phyloP scores from a whole-genome alignment of 2,113 vertebrate species.

The Suncus etruscus region DNA sequence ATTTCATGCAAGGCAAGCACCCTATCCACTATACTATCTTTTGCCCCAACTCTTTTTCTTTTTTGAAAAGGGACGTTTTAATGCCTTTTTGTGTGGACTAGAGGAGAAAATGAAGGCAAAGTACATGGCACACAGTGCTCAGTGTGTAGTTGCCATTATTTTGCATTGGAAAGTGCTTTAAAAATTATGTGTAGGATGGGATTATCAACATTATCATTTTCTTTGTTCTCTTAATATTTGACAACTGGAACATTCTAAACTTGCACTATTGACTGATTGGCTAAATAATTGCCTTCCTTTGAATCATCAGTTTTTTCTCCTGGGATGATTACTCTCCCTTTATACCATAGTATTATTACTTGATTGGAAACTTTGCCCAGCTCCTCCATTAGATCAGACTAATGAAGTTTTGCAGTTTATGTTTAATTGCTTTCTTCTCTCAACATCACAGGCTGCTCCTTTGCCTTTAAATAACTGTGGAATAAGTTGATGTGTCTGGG shows the following conservation, averaged over 20 bases:
- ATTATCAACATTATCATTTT: neutral
- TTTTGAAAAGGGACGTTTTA: neutral
- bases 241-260: slow-evolving; percentile 6
- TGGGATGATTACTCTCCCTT: neutral
- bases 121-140: neutral
- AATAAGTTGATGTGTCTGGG: slow-evolving; percentile 23
- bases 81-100: slow-evolving; percentile 10
- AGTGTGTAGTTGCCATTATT: neutral
- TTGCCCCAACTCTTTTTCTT: too few species aligned
- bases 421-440: slow-evolving; percentile 38
- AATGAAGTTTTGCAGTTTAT: slow-evolving; percentile 23
- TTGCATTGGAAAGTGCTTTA: slow-evolving; percentile 18
- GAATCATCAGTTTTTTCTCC: slow-evolving; percentile 22
- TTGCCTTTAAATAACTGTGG: slow-evolving; percentile 25
- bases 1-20: too few species aligned
- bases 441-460: slow-evolving; percentile 34
- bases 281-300: slow-evolving; percentile 15
- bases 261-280: neutral
- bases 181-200: neutral
- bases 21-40: too few species aligned
- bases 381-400: slow-evolving; percentile 14
- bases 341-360: neutral
- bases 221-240: neutral
- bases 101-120: slow-evolving; percentile 19
- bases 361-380: slow-evolving; percentile 18